These are phyloP conservation scores for Drosophila guanche DNA, from an alignment of 1,140 invertebrate genomes.

Conservation along the genomic window DNA sequence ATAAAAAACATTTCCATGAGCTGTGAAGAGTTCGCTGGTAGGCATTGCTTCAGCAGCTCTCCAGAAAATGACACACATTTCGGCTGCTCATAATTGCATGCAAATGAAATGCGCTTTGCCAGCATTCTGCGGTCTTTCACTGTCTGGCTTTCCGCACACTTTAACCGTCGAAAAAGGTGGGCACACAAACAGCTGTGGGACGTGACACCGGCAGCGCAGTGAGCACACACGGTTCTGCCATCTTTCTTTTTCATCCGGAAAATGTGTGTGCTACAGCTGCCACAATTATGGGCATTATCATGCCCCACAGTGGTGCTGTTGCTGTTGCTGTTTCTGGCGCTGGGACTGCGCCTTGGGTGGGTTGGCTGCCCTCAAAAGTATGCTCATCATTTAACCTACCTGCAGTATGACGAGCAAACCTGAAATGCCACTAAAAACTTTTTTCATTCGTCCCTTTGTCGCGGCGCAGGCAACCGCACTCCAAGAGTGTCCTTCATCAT, in stretches of 20 bases:
- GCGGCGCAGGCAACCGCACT: conserved; percentile 43
- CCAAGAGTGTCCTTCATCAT: conserved; percentile 40
- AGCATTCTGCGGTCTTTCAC: conserved; percentile 40
- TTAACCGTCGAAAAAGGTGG: conserved; percentile 16
- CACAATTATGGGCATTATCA: conserved; percentile 65
- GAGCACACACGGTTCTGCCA: conserved; percentile 11
- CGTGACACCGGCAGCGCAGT: conserved; percentile 13
- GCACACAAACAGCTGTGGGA: background rate
- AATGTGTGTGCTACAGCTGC: conserved; percentile 50
- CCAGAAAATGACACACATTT: conserved; percentile 1
- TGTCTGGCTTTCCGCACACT: conserved; percentile 14
- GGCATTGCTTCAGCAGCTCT: conserved; percentile 17
- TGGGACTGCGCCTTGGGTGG: background rate
- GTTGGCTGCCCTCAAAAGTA: conserved; percentile 55
- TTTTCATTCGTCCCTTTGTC: conserved; percentile 37
- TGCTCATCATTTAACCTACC: conserved; percentile 66
- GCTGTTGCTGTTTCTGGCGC: conserved; percentile 1
- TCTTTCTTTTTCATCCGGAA: conserved; percentile 30
- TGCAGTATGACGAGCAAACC: conserved; percentile 21
- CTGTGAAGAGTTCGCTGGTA: conserved; percentile 6
- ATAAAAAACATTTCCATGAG: conserved; percentile 25
- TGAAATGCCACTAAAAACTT: conserved; percentile 38
- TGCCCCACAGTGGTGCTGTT: conserved; percentile 3
- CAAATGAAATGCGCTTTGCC: conserved; percentile 57
- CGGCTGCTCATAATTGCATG: conserved; percentile 52